Base-by-base conservation (phyloP, 1,140 invertebrate species). In the Neodiprion lecontei region DNA sequence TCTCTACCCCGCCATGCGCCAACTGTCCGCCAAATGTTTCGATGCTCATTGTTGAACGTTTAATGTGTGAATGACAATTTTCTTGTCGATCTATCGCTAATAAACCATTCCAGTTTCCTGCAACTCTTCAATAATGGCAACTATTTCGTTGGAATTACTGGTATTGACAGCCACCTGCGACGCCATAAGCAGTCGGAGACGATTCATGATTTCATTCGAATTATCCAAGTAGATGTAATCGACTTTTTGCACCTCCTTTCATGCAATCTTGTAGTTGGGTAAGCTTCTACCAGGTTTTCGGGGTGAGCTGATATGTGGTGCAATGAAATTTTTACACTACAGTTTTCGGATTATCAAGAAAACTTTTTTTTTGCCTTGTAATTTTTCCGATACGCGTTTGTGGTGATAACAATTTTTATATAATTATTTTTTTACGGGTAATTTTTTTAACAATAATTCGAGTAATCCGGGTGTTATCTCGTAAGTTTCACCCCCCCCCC, bases 151-250 rank as follows among this genome's bases (percentile, higher is more conserved):
- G 17, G 17, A 17, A 17, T 17, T 17, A 17, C 17, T 17, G 17
- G 17, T 17, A 17, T 17, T 17, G 0, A 17, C 17, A 17, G 17
- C 17, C 17, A 17, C 17, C 17, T 17, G 17, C 17, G 17, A 17
- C 17, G 0, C 17, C 17, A 17, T 17, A 17, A 17, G 17, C 17
- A 17, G 17, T 17, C 17, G 17, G 17, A 17, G 17, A 17, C 17
- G 75, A 23, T 82, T 81, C 17, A 84, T 76, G 17, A 86, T 65
- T 77, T 86, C 84, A 75, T 85, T 83, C 21, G 80, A 76, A 79
- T 86, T 78, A 77, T 85, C 76, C 79, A 78, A 86, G 76, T 83
- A 85, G 67, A 79, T 79, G 77, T 83, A 80, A 74, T 79, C 78
- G 1, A 53, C 14, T 53, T 14, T 53, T 14, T 53, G 50, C 14